Conservation (phyloP, 2,113 vertebrate genomes). For the Emydocephalus ijimae region DNA sequence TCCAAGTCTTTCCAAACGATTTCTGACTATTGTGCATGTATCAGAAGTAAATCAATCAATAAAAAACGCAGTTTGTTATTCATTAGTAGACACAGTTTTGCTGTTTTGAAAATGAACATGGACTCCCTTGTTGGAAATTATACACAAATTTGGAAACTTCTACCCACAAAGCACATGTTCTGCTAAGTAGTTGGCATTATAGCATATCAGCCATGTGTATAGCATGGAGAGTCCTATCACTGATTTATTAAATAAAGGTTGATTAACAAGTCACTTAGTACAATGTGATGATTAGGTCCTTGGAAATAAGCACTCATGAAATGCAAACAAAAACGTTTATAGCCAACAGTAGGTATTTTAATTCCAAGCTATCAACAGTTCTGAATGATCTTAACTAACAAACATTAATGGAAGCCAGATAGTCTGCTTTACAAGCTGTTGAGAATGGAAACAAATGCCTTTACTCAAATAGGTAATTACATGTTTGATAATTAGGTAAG, state of each 20-base stretch:
- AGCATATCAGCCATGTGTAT: background rate
- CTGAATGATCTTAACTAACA: background rate
- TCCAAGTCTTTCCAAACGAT: background rate
- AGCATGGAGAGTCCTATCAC: background rate
- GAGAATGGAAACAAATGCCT: background rate
- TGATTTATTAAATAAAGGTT: background rate
- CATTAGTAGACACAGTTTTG: background rate
- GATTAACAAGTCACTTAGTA: background rate
- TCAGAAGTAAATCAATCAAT: background rate
- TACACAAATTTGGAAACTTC: background rate
- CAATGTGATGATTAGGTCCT: background rate
- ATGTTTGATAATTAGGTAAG: background rate
- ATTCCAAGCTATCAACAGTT: background rate
- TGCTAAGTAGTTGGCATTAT: background rate
- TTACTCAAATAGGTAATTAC: background rate
- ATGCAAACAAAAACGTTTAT: background rate
- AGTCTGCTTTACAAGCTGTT: background rate
- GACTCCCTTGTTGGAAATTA: background rate
- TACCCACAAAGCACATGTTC: background rate
- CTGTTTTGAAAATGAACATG: background rate
- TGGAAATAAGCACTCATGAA: background rate
- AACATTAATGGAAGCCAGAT: background rate
- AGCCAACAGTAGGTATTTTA: background rate
- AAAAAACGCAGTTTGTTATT: background rate
- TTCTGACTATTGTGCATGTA: background rate